phyloP scores from a whole-genome alignment of 2,888 invertebrate genomes.

The Trachelus troglodyta region DNA sequence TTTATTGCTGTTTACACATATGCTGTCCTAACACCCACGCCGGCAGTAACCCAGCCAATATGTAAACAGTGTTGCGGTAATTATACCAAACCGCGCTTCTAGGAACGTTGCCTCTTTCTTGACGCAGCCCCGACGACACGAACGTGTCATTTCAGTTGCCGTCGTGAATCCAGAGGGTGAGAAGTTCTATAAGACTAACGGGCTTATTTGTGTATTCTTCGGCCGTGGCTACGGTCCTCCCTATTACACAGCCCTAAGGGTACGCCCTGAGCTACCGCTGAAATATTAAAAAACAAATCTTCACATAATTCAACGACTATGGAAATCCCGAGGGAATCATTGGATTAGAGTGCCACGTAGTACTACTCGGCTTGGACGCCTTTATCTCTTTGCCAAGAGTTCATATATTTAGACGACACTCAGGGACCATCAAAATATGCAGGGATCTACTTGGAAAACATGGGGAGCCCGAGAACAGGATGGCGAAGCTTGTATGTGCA shows the following conservation, averaged over 20 bases:
- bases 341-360: not conserved
- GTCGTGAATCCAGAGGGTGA: conserved; percentile 13
- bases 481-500: not conserved
- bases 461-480: not conserved
- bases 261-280: conserved; percentile 15
- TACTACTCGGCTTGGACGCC: not conserved
- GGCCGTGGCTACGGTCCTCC: not conserved
- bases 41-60: conserved; percentile 52
- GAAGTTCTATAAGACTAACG: not conserved
- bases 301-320: conserved; percentile 10
- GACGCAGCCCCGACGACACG: conserved; percentile 8
- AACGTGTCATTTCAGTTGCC: conserved; percentile 20
- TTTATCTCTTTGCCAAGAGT: not conserved
- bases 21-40: conserved; percentile 56
- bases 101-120: conserved; percentile 23
- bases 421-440: not conserved
- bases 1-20: conserved; percentile 62
- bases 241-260: conserved; percentile 8
- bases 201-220: conserved; percentile 22
- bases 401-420: conserved; percentile 3
- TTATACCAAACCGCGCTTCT: conserved; percentile 46
- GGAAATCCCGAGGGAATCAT: not conserved
- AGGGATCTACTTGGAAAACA: not conserved
- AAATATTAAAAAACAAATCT: conserved; percentile 44
- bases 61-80: conserved; percentile 56